Base-by-base conservation (phyloP, 2,888 invertebrate genomes). In the Troilus luridus region DNA sequence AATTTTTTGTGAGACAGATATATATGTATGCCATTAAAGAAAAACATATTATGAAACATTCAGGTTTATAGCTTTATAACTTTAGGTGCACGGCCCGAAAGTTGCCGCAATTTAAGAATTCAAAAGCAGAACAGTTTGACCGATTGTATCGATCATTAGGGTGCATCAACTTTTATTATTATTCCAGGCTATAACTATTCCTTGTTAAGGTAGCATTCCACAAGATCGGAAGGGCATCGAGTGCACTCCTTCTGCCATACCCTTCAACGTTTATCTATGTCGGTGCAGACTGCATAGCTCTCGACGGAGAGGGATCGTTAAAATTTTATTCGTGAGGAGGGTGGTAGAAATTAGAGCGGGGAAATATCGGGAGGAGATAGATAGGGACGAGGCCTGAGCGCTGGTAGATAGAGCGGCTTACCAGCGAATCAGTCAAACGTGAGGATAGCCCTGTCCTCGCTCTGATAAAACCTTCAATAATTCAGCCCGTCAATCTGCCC, bases 391-490 rank as follows among this genome's bases (percentile, higher is more conserved):
- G 41, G 85, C n/a, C 85, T 85, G 85, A 56, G n/a, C n/a, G 85
- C 9, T 5, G 12, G 56, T 21, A 85, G 62, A 64, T 89, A 64
- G 62, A 67, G 54, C n/a, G 64, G 89, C 89, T 60, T 89, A 62
- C 67, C n/a, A 64, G 62, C n/a, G 89, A 60, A 60, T 64, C 89
- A 89, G 89, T 64, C 88, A 64, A 54, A 27, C 67, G 85, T 58
- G 85, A 85, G 85, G 85, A 85, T 85, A 85, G 85, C 85, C 5
- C 56, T 85, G 85, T 21, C 85, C 85, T 21, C 21, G 1, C 85
- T 58, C 85, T 56, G 85, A 85, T 85, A 85, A 85, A 85, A 85
- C 85, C 85, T 85, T 85, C 85, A 85, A 85, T 85, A 85, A 85
- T 85, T 85, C 85, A 85, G 9, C 56, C 56, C 56, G 85, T 85